phyloP scores from a whole-genome alignment of 2,888 invertebrate species.

The Tetranychus piercei region DNA sequence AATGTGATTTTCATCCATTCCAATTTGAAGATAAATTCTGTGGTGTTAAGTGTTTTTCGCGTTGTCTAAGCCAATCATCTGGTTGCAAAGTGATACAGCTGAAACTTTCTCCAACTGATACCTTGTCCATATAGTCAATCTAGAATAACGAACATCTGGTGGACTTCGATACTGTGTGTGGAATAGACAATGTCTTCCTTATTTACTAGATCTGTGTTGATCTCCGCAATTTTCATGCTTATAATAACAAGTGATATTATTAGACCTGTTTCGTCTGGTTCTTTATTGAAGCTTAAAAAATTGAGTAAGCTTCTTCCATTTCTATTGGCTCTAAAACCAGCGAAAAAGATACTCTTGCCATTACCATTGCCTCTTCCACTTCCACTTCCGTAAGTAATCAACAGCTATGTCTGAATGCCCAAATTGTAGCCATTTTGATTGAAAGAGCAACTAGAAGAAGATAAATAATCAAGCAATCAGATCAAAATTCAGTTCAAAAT shows the following conservation, averaged over 20 bases:
- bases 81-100: not conserved
- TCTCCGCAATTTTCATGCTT: not conserved
- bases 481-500: too few species aligned
- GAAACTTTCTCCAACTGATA: not conserved
- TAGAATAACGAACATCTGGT: not conserved
- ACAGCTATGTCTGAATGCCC: not conserved
- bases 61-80: not conserved
- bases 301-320: not conserved
- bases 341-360: not conserved
- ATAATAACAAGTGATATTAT: not conserved
- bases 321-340: not conserved
- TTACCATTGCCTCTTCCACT: not conserved
- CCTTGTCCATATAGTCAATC: not conserved
- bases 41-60: not conserved
- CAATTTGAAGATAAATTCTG: not conserved
- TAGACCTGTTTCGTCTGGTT: not conserved
- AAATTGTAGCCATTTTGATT: not conserved
- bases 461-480: too few species aligned
- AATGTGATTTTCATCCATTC: not conserved
- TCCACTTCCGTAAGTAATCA: not conserved
- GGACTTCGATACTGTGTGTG: not conserved
- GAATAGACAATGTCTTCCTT: not conserved
- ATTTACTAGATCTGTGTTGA: not conserved
- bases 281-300: not conserved
- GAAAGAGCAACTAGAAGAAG: too few species aligned